These are phyloP conservation scores for Ypsolopha scabrella DNA, from an alignment of 2,888 invertebrate species.

Conservation along the genomic window DNA sequence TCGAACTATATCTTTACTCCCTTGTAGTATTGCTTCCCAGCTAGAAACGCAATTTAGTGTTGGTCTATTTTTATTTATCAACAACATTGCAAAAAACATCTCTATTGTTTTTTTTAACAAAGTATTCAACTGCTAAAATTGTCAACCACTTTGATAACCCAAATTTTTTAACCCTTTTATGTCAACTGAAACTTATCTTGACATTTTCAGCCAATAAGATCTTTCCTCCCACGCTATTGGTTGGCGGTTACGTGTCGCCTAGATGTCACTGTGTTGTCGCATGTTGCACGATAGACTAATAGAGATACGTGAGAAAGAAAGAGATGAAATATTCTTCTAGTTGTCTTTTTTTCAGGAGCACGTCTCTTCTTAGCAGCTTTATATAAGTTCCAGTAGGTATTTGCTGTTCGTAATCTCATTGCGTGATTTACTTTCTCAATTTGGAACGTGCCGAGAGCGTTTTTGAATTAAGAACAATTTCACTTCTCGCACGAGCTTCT, in stretches of 20 bases:
- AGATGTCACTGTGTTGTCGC: slow-evolving; percentile 49
- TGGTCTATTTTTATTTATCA: too few relatives aligned
- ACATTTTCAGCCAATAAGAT: slow-evolving; percentile 39
- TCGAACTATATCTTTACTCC: too few relatives aligned
- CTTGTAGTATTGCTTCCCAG: too few relatives aligned
- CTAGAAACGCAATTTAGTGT: too few relatives aligned
- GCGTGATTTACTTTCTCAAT: not conserved
- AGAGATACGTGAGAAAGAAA: not conserved
- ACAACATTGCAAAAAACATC: too few relatives aligned
- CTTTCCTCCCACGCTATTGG: slow-evolving; percentile 33
- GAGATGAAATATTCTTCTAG: not conserved
- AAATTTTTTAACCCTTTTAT: too few relatives aligned
- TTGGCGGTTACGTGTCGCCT: slow-evolving; percentile 20
- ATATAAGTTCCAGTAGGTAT: not conserved
- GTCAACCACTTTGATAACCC: too few relatives aligned
- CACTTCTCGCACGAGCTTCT: slow-evolving; percentile 40
- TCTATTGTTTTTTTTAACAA: too few relatives aligned
- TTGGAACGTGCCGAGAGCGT: slow-evolving; percentile 6
- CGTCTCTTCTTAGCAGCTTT: not conserved
- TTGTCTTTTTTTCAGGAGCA: not conserved
- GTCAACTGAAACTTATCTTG: slow-evolving; percentile 13
- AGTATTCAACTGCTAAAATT: too few relatives aligned
- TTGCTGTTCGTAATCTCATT: not conserved
- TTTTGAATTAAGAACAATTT: slow-evolving; percentile 11
- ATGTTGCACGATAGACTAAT: slow-evolving; percentile 26